A percentile compares a stretch with the other conserved stretches of the same genome.
Evolutionary conservation across 2,113 vertebrate genomes (phyloP).

Genomic region (Menidia beryllina): DNA sequence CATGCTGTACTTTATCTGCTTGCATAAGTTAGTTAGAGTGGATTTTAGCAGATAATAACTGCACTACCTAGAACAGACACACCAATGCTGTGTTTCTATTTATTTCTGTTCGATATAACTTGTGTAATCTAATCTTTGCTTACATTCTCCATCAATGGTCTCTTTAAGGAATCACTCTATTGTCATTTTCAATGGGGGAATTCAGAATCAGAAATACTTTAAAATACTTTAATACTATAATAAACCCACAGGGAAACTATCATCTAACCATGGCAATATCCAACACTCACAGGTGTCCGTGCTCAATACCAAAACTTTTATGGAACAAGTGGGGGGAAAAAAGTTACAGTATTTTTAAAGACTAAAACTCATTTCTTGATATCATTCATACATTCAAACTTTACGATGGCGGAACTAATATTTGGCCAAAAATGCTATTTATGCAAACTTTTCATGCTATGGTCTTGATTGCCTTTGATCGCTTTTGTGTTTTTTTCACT

Average conservation of each 20-base stretch:
- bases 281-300: not conserved
- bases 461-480: no score
- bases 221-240: no score
- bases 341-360: not conserved
- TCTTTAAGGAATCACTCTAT: not conserved
- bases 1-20: not conserved
- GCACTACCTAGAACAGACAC: not conserved
- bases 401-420: no score
- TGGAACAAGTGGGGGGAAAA: not conserved
- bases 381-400: no score
- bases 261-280: not conserved
- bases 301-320: not conserved
- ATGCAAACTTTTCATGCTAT: not conserved
- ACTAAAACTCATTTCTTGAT: no score
- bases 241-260: no score
- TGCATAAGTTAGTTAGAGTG: slow-evolving; percentile 17
- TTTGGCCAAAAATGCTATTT: not conserved
- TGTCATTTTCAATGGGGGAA: not conserved
- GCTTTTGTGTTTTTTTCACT: slow-evolving; percentile 16
- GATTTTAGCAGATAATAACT: slow-evolving; percentile 11
- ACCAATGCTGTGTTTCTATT: not conserved
- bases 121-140: not conserved
- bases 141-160: not conserved
- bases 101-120: not conserved
- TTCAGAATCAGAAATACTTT: no score